These are phyloP conservation scores for Ips nitidus DNA, from an alignment of 1,140 invertebrate species.

Conservation along the genomic window DNA sequence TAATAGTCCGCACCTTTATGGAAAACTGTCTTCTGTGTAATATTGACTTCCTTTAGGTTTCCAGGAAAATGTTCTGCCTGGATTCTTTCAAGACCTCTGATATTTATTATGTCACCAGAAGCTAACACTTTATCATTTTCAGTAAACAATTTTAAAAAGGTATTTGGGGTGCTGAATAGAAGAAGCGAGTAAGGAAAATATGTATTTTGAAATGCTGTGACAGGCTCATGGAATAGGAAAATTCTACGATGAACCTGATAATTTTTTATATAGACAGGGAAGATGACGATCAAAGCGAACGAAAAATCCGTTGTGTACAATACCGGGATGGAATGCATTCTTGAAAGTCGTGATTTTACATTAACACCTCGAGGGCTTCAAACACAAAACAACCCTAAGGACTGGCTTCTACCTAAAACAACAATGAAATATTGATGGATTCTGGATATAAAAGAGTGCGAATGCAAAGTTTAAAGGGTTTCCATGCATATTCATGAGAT, in stretches of 20 bases:
- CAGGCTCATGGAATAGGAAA: not conserved
- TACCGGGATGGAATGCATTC: too few relatives aligned
- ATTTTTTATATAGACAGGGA: not conserved
- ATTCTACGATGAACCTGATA: not conserved
- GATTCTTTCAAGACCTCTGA: constrained; percentile 9
- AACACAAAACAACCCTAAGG: constrained; percentile 1
- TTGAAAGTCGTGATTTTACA: not conserved
- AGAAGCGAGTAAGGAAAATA: constrained; percentile 5
- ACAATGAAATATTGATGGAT: constrained; percentile 17
- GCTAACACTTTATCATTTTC: constrained; percentile 23
- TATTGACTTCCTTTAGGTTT: constrained; percentile 14
- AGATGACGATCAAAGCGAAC: not conserved
- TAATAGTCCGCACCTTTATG: not conserved
- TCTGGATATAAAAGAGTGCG: constrained; percentile 18
- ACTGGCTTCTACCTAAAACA: not conserved
- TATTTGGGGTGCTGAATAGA: constrained; percentile 12
- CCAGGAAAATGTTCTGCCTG: not conserved
- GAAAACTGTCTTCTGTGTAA: constrained; percentile 12
- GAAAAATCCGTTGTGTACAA: too few relatives aligned
- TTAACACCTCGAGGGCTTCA: constrained; percentile 1
- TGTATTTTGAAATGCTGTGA: constrained; percentile 2
- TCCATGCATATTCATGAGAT: constrained; percentile 17
- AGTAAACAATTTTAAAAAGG: constrained; percentile 24
- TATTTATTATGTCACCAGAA: constrained; percentile 16
- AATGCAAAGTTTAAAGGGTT: constrained; percentile 17